Conservation (phyloP, 2,113 vertebrate genomes). For the Acanthisitta chloris region DNA sequence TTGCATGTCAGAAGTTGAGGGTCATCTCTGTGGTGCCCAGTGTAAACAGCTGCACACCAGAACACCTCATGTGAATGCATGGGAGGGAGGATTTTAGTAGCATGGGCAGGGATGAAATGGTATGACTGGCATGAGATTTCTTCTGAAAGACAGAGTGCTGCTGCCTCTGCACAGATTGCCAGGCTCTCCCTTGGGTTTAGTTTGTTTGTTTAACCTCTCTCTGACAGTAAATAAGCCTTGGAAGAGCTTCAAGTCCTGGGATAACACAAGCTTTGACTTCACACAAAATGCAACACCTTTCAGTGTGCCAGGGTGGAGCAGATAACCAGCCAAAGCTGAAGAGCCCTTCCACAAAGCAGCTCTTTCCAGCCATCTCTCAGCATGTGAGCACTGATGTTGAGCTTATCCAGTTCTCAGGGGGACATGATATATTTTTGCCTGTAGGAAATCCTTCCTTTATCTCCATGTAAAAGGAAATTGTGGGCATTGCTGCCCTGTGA, state of each 20-base stretch:
- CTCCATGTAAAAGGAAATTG: not conserved
- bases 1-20: not conserved
- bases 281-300: not conserved
- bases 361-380: not conserved
- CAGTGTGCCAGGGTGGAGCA: not conserved
- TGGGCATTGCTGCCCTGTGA: not conserved
- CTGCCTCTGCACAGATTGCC: not conserved
- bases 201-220: conserved; percentile 4
- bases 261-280: not conserved
- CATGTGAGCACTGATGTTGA: not conserved
- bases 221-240: not conserved
- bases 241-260: not conserved
- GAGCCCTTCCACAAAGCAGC: not conserved
- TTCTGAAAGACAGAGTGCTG: not conserved
- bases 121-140: not conserved
- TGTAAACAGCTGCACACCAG: not conserved
- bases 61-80: not conserved
- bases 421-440: not conserved
- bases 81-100: not conserved
- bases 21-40: not conserved
- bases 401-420: not conserved
- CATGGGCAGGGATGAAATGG: not conserved
- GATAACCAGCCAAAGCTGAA: not conserved
- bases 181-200: not conserved
- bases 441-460: conserved; percentile 30